Evolutionary conservation across 2,888 invertebrate species (phyloP).

Genomic region (Scelioninae gen. 1): DNA sequence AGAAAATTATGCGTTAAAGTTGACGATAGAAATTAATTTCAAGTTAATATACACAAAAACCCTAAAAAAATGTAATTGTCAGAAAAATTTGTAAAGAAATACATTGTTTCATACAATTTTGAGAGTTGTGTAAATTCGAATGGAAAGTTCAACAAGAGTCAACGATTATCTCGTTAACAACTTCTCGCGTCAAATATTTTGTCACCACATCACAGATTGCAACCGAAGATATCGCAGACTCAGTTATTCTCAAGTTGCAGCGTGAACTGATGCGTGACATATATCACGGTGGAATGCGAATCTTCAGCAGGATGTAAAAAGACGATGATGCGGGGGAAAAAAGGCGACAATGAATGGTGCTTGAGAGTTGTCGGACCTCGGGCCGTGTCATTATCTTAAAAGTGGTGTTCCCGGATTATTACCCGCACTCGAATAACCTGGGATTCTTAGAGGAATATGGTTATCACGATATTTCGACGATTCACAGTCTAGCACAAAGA

Average conservation of each 20-base stretch:
- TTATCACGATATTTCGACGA: slow-evolving; percentile 59
- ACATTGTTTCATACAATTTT: neutral
- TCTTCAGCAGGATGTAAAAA: slow-evolving; percentile 45
- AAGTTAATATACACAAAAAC: too few species aligned
- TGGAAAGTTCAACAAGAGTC: slow-evolving; percentile 21
- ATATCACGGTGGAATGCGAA: slow-evolving; percentile 59
- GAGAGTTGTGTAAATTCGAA: slow-evolving; percentile 14
- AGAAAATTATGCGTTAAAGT: too few species aligned
- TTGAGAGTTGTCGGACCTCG: slow-evolving; percentile 29
- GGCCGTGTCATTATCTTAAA: slow-evolving; percentile 56
- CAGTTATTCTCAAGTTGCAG: slow-evolving; percentile 55
- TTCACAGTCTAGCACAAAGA: slow-evolving; percentile 11
- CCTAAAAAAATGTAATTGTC: too few species aligned
- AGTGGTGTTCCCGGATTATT: slow-evolving; percentile 62
- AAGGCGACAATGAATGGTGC: slow-evolving; percentile 30
- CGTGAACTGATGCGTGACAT: slow-evolving; percentile 55
- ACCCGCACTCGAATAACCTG: slow-evolving; percentile 36
- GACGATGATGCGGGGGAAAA: slow-evolving; percentile 24
- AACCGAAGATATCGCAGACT: slow-evolving; percentile 35
- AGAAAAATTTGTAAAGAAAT: too few species aligned
- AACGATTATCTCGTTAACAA: slow-evolving; percentile 54
- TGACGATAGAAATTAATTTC: too few species aligned
- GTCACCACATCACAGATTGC: slow-evolving; percentile 47
- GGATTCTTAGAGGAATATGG: slow-evolving; percentile 33
- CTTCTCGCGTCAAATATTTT: slow-evolving; percentile 51